Percentiles rank a stretch among this genome's conserved stretches.
These are phyloP conservation scores for Diarsia brunnea DNA, from an alignment of 2,888 invertebrate genomes.

Conservation along the genomic window DNA sequence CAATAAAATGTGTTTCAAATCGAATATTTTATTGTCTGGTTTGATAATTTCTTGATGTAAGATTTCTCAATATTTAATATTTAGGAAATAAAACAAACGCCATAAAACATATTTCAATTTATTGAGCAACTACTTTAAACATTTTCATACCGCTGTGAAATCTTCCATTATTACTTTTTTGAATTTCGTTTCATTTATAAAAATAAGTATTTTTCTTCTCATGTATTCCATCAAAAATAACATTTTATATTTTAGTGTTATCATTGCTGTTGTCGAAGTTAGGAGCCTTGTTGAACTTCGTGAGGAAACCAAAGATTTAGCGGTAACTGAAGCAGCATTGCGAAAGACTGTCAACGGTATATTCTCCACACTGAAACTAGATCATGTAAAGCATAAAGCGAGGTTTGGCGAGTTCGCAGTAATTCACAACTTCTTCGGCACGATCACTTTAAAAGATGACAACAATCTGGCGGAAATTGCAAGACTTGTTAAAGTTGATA, in stretches of 20 bases:
- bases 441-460: slow-evolving; percentile 74
- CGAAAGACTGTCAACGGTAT: slow-evolving; percentile 74
- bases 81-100: slow-evolving; percentile 46
- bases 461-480: slow-evolving; percentile 73
- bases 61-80: slow-evolving; percentile 38
- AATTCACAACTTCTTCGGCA: slow-evolving; percentile 77
- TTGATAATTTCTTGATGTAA: slow-evolving; percentile 36
- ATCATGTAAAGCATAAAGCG: slow-evolving; percentile 61
- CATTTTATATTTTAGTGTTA: slow-evolving; percentile 57
- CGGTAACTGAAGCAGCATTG: slow-evolving; percentile 69
- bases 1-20: slow-evolving; percentile 24
- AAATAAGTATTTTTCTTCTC: slow-evolving; percentile 30
- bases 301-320: slow-evolving; percentile 68
- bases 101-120: slow-evolving; percentile 61
- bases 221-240: slow-evolving; percentile 60
- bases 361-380: slow-evolving; percentile 73
- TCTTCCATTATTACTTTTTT: slow-evolving; percentile 41
- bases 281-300: slow-evolving; percentile 69
- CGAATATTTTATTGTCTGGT: slow-evolving; percentile 23
- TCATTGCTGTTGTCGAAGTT: slow-evolving; percentile 42
- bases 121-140: slow-evolving; percentile 52
- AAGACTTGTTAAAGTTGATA: slow-evolving; percentile 71
- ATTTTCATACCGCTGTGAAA: slow-evolving; percentile 31
- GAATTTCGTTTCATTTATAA: slow-evolving; percentile 26
- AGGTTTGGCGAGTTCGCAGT: slow-evolving; percentile 73